phyloP scores from a whole-genome alignment of 2,113 vertebrate genomes.

The Ptychochromis oligacanthus region DNA sequence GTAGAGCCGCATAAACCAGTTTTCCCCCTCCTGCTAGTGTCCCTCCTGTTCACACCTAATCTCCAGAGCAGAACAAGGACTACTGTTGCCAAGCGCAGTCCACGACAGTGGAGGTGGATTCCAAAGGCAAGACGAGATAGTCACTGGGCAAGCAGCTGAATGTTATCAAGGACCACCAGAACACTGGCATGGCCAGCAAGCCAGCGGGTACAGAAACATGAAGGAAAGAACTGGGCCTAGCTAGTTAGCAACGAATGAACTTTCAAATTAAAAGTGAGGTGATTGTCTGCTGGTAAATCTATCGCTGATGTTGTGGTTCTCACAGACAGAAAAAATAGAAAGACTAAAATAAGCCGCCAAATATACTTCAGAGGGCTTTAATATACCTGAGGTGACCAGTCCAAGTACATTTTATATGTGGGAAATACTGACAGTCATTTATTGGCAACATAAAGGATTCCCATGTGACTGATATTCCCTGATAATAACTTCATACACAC shows the following conservation, averaged over 20 bases:
- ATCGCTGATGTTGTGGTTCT: background rate
- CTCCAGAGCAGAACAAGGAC: background rate
- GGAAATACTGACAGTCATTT: background rate
- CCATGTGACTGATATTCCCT: no score
- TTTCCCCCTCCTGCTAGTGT: background rate
- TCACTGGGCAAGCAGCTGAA: background rate
- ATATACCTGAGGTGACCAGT: background rate
- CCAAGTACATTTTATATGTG: background rate
- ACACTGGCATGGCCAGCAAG: background rate
- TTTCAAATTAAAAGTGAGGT: background rate
- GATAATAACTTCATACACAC: background rate
- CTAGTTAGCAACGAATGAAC: background rate
- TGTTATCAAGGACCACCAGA: background rate
- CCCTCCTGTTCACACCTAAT: background rate
- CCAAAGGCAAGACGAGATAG: background rate
- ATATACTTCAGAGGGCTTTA: no score
- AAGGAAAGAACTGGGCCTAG: background rate
- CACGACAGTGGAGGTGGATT: background rate
- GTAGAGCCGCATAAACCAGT: background rate
- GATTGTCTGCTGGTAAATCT: background rate
- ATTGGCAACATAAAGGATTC: no score
- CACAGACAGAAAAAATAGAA: background rate
- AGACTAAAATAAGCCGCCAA: background rate
- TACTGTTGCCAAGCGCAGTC: background rate
- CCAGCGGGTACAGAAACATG: background rate